These are phyloP conservation scores for Drosophila tanythrix DNA, from an alignment of 2,888 invertebrate species.

Conservation along the genomic window DNA sequence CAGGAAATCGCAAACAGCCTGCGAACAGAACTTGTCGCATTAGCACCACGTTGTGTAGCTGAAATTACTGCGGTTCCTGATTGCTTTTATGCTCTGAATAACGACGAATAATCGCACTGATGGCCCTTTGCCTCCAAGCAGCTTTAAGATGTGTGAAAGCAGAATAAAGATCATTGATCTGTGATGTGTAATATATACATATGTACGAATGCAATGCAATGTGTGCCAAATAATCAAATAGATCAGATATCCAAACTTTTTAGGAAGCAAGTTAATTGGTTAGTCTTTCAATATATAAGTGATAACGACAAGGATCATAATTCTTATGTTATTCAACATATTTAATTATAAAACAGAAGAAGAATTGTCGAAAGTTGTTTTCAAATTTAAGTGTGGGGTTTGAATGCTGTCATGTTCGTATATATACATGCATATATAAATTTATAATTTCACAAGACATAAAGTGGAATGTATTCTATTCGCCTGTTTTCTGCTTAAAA, in stretches of 20 bases:
- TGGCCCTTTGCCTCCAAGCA: slow-evolving; percentile 5
- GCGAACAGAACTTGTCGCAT: slow-evolving; percentile 70
- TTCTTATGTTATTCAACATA: not conserved
- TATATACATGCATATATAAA: too few relatives aligned
- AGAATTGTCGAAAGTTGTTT: not conserved
- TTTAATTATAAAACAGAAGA: not conserved
- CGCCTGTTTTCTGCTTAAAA: too few relatives aligned
- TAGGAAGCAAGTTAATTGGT: not conserved
- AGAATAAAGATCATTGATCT: slow-evolving; percentile 14
- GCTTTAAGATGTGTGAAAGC: slow-evolving; percentile 17
- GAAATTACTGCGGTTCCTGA: slow-evolving; percentile 44
- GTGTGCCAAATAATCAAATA: slow-evolving; percentile 1
- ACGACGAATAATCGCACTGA: slow-evolving; percentile 1
- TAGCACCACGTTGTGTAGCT: slow-evolving; percentile 62
- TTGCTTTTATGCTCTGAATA: slow-evolving; percentile 39
- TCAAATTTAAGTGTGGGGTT: not conserved
- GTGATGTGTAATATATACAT: not conserved
- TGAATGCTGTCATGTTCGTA: too few relatives aligned
- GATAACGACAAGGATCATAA: not conserved
- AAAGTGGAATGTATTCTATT: not conserved
- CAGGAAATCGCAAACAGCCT: slow-evolving; percentile 39
- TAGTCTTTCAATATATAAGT: not conserved
- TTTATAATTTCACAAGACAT: not conserved
- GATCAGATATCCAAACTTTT: not conserved
- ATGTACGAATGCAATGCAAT: not conserved